These are phyloP conservation scores for Pedetes capensis DNA, from an alignment of 2,113 vertebrate species.

Conservation along the genomic window DNA sequence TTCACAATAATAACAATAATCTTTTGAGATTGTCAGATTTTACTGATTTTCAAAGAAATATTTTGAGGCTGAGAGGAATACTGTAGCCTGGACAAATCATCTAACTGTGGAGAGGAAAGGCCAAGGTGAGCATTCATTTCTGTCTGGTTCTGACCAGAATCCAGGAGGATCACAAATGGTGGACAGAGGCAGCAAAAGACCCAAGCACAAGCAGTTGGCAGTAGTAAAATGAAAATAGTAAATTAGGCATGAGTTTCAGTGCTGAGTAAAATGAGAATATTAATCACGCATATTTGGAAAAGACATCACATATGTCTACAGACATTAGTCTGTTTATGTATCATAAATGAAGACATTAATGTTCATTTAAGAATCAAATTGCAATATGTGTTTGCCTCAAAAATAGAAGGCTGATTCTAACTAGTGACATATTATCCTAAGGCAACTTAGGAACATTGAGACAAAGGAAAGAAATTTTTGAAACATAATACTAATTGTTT, in stretches of 20 bases:
- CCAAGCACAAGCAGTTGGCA: neutral
- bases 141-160: neutral
- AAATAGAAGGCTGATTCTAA: neutral
- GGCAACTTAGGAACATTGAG: neutral
- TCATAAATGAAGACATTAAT: conserved; percentile 48
- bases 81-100: neutral
- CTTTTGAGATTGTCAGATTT: neutral
- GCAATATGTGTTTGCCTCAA: conserved; percentile 6
- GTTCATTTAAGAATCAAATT: conserved; percentile 50
- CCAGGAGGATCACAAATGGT: neutral
- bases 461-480: neutral
- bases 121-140: neutral
- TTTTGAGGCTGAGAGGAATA: neutral
- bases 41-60: neutral
- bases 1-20: neutral
- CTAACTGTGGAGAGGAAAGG: neutral
- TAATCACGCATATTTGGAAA: conserved; percentile 48
- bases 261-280: conserved; percentile 46
- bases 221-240: neutral
- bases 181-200: neutral
- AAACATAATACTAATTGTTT: neutral
- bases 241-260: neutral
- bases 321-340: conserved; percentile 45
- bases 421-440: neutral
- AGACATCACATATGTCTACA: conserved; percentile 42